Percentiles rank a stretch among this genome's conserved stretches.
Conservation (phyloP, 2,888 invertebrate species). For the Perithous albicinctus region DNA sequence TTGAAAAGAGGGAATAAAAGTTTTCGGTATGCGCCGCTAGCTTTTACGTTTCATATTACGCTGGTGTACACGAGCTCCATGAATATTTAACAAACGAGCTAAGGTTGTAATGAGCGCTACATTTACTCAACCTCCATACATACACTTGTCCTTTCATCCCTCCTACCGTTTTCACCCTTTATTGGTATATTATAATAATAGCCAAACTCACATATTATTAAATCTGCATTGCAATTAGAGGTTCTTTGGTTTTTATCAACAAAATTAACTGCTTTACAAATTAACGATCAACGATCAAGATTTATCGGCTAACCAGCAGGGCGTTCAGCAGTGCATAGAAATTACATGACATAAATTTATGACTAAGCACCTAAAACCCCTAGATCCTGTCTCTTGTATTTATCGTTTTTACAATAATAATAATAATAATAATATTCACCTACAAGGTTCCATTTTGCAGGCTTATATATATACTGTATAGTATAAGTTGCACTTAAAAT, state of each 20-base stretch:
- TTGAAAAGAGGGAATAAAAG: conserved; percentile 15
- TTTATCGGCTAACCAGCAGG: neutral
- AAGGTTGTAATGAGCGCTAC: conserved; percentile 53
- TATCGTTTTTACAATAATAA: neutral
- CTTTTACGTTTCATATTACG: conserved; percentile 32
- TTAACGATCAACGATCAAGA: conserved; percentile 8
- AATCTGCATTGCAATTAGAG: conserved; percentile 16
- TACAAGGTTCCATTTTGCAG: no score
- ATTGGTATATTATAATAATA: neutral
- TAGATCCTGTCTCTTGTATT: neutral
- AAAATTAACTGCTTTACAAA: neutral
- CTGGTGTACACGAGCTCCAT: conserved; percentile 27
- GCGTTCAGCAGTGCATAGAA: neutral
- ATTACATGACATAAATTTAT: conserved; percentile 33
- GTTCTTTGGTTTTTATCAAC: conserved; percentile 5
- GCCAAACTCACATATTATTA: neutral
- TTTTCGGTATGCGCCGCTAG: neutral
- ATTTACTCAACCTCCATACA: conserved; percentile 43
- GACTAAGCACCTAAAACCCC: neutral
- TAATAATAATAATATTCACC: no score
- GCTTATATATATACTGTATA: no score
- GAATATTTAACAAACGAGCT: conserved; percentile 50
- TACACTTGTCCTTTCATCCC: conserved; percentile 29
- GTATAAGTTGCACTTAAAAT: no score
- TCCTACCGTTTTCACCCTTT: neutral